A percentile compares a stretch with the other conserved stretches of the same genome.
Conservation (phyloP, 2,888 invertebrate genomes). For the Andrena marginata region DNA sequence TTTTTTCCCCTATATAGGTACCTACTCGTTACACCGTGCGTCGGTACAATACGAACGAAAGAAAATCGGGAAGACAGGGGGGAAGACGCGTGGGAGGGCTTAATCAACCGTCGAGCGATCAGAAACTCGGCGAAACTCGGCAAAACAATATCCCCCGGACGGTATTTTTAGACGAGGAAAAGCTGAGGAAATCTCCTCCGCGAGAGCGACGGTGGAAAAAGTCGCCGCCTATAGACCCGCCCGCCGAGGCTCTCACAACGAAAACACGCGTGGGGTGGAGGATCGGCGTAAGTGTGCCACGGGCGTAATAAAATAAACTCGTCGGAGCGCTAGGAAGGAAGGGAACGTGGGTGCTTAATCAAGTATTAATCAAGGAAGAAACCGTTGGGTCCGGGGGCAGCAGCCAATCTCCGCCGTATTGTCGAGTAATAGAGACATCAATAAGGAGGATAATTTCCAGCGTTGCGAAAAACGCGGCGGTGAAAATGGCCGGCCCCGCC, state of each 20-base stretch:
- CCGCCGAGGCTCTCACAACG: background rate
- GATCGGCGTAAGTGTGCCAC: slow-evolving; percentile 43
- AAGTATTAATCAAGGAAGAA: slow-evolving; percentile 46
- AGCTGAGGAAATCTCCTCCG: slow-evolving; percentile 16
- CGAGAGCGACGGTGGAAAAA: background rate
- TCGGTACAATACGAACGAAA: background rate
- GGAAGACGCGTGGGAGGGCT: slow-evolving; percentile 55
- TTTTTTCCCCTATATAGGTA: no score
- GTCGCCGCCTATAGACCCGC: background rate
- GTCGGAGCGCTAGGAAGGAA: slow-evolving; percentile 16
- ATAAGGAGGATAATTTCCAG: slow-evolving; percentile 42
- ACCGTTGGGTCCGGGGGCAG: background rate
- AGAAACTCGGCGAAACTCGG: slow-evolving; percentile 41
- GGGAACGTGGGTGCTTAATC: slow-evolving; percentile 63
- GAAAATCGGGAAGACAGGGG: slow-evolving; percentile 5
- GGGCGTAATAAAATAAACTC: slow-evolving; percentile 44
- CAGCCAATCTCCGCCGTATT: slow-evolving; percentile 32
- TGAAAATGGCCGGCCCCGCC: slow-evolving; percentile 20
- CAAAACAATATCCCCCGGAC: slow-evolving; percentile 28
- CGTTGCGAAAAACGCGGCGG: slow-evolving; percentile 14
- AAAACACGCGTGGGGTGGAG: background rate
- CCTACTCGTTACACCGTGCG: no score
- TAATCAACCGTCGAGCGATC: slow-evolving; percentile 49
- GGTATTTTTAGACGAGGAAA: slow-evolving; percentile 12
- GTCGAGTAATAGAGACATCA: slow-evolving; percentile 45